Evolutionary conservation across 1,140 invertebrate genomes (phyloP), one percentile per base, ranked within the genome.

Genomic region (Bombus vancouverensis): DNA sequence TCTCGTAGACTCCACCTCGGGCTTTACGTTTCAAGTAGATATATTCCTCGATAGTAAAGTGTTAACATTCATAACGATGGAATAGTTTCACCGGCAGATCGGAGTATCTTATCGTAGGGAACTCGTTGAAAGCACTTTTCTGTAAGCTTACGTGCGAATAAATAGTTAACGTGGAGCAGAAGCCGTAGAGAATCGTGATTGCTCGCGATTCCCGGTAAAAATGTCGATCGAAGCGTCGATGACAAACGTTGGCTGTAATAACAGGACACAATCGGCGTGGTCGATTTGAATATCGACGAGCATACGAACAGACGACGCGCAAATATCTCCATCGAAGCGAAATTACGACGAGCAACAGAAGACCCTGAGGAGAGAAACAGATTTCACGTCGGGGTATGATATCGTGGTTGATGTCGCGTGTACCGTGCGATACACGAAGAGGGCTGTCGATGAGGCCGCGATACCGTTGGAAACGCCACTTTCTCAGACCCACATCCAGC

Each of bases 351-450:
- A 77, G 74, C 73, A 59, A 70, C 53, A 62, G 66, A 70, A 32
- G 78, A 59, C 71, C 73, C 87, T 86, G 71, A 44, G 66, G 32
- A 18, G 65, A 2, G 32, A 18, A 22, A 37, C 32, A 34, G 18
- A 34, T 68, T 32, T 66, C n/a, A 9, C 65, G 32, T 34, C 65
- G 8, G 6, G 5, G 57, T 83, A 91, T 91, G 84, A 89, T 90
- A 39, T 44, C 76, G 83, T 32, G 85, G 83, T 87, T 87, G 91
- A 92, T 89, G 90, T 93, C 89, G 90, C 90, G 88, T 93, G 91
- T 86, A 87, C 73, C 87, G 87, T 91, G 81, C 88, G 85, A 90
- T 89, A 85, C 86, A 34, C 89, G 86, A 12, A 32, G 25, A 6
- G 37, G 68, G 68, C 22, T 71, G 37, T 39, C 68, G 66, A 68